Evolutionary conservation across 2,888 invertebrate species (phyloP), one percentile per base, ranked within the genome.

Genomic region (Ethmia dodecea): DNA sequence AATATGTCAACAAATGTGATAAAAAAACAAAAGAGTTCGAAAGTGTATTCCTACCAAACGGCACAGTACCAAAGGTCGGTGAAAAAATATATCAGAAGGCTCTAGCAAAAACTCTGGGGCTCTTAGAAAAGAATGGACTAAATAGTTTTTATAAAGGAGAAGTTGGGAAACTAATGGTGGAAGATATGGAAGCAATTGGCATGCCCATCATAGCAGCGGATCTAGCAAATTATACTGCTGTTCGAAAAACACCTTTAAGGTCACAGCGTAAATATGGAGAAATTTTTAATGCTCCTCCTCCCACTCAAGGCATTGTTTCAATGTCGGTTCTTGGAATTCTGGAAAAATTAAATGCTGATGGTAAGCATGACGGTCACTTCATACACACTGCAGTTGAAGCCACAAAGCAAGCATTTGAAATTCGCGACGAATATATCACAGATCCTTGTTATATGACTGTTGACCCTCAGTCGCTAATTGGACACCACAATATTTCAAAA

Each of bases 241-340:
- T 71, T 31, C 66, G 77, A 40, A 75, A 70, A 49, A 49, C 42
- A 37, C 79, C 83, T 24, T 47, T 84, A 45, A 53, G 61, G 42
- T 50, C 80, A 38, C 32, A 53, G 15, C 81, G 79, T 37, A 66
- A 58, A 24, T 50, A 63, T 28, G 81, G 79, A 1, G 73, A 76
- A 34, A 28, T 84, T 34, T 75, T 60, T 31, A 83, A 84, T 45
- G 45, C 66, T 40, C 81, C 83, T 16, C 80, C 84, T 20, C 84
- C 84, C n/a, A 73, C 84, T n/a, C 81, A 83, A 55, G 84, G 84
- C 3, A 40, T 75, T 45, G 66, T 72, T 42, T 83, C 81, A 1
- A 47, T 84, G 25, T 52, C 66, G 5, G 61, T 84, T 37, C 66
- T 83, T 26, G 79, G 75, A 18, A 62, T 83, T 11, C 53, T 83